Conservation (phyloP, 2,888 invertebrate genomes). For the Drosophila subquinaria region DNA sequence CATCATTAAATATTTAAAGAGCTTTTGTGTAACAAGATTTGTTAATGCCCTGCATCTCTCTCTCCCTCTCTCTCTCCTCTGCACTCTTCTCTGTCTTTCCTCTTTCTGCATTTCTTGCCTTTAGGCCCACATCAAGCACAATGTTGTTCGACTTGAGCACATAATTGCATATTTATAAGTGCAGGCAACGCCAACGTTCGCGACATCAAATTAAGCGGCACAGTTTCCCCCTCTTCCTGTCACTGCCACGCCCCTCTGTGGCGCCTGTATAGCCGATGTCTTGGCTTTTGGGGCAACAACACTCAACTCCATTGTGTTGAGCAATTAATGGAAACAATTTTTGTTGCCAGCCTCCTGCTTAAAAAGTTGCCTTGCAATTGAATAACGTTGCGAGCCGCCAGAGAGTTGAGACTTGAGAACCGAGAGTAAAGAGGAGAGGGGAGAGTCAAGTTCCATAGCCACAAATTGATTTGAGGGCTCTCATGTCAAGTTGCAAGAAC, state of each 20-base stretch:
- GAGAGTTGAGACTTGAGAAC: slow-evolving; percentile 11
- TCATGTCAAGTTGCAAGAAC: slow-evolving; percentile 49
- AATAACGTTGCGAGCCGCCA: slow-evolving; percentile 35
- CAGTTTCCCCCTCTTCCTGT: background rate
- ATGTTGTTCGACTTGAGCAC: slow-evolving; percentile 64
- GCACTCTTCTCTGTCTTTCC: background rate
- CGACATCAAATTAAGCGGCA: slow-evolving; percentile 67
- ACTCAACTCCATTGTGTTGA: slow-evolving; percentile 51
- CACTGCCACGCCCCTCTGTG: background rate
- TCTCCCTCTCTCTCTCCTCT: background rate
- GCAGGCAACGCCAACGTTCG: slow-evolving; percentile 47
- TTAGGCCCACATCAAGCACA: slow-evolving; percentile 46
- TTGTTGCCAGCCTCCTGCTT: slow-evolving; percentile 21
- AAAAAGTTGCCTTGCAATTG: slow-evolving; percentile 47
- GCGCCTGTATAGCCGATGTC: slow-evolving; percentile 4
- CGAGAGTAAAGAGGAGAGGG: background rate
- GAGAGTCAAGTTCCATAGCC: slow-evolving; percentile 36
- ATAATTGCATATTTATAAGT: slow-evolving; percentile 80
- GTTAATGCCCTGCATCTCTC: slow-evolving; percentile 46
- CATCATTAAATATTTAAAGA: slow-evolving; percentile 78
- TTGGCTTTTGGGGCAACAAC: slow-evolving; percentile 30
- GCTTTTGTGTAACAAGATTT: slow-evolving; percentile 75
- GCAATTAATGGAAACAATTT: slow-evolving; percentile 67
- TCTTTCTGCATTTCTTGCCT: slow-evolving; percentile 26
- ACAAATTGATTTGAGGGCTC: slow-evolving; percentile 63